These are phyloP conservation scores for Tauraco erythrolophus DNA, from an alignment of 2,113 vertebrate species.

Conservation along the genomic window DNA sequence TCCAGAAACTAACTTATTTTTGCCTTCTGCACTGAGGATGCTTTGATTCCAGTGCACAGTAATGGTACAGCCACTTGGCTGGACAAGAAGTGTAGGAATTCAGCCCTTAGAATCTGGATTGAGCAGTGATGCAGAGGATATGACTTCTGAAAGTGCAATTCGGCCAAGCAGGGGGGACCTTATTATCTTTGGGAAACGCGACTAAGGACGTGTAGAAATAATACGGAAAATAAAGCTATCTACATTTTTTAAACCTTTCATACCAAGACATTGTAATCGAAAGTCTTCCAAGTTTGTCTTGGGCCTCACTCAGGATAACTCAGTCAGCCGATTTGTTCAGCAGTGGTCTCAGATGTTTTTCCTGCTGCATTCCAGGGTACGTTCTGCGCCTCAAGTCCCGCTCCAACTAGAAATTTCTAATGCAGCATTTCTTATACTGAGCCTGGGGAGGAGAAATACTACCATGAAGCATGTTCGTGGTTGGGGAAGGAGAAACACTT, in stretches of 20 bases:
- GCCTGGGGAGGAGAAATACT: neutral
- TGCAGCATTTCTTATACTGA: neutral
- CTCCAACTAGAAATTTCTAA: neutral
- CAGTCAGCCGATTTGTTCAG: neutral
- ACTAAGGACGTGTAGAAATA: neutral
- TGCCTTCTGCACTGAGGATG: neutral
- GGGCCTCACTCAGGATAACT: neutral
- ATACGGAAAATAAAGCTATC: neutral
- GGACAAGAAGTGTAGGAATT: neutral
- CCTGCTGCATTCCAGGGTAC: neutral
- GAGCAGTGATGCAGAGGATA: neutral
- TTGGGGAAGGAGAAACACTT: neutral
- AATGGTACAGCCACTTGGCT: neutral
- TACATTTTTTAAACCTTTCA: neutral
- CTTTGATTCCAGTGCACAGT: neutral
- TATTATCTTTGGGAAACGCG: neutral
- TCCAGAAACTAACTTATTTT: neutral
- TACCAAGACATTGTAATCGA: neutral
- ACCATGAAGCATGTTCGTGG: accelerated
- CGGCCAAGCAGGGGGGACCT: neutral
- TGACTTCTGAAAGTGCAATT: neutral
- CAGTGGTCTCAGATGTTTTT: neutral
- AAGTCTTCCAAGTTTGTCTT: neutral
- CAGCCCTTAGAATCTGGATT: neutral
- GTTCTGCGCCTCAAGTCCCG: neutral